phyloP scores from a whole-genome alignment of 2,797 vertebrate species.

The Pachyuromys duprasi region DNA sequence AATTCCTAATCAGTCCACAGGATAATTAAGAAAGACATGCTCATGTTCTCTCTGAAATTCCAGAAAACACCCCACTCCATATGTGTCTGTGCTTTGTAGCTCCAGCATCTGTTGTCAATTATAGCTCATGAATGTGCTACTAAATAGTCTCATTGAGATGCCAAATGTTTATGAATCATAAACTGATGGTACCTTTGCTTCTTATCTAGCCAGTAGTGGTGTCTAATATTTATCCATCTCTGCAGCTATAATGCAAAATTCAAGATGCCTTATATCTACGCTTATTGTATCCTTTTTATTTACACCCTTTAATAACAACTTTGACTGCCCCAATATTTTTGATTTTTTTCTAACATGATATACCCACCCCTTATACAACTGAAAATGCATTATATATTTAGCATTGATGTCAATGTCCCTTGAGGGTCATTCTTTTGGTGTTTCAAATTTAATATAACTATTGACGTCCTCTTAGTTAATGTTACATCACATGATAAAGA shows the following conservation, averaged over 20 bases:
- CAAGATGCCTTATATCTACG: no score
- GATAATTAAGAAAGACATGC: not conserved
- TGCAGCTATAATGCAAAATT: not conserved
- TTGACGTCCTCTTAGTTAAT: no score
- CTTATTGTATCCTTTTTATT: not conserved
- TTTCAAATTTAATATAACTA: no score
- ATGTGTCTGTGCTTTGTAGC: not conserved
- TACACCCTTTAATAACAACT: not conserved
- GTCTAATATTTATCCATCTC: not conserved
- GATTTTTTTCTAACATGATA: not conserved
- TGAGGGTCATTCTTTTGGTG: no score
- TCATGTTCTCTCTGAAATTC: not conserved
- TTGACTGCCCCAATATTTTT: not conserved
- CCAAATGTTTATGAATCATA: not conserved
- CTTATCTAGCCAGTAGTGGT: not conserved
- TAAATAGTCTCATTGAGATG: not conserved
- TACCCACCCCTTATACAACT: no score
- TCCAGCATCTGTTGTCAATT: not conserved
- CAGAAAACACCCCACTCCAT: rapidly evolving
- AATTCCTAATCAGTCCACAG: not conserved
- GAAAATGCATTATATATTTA: no score
- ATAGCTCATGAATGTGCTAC: not conserved
- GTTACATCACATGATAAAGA: no score
- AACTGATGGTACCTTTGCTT: not conserved
- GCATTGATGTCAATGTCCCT: no score